A percentile compares a stretch with the other conserved stretches of the same genome.
Conservation (phyloP, 1,140 invertebrate genomes). For the Drosophila bocki region DNA sequence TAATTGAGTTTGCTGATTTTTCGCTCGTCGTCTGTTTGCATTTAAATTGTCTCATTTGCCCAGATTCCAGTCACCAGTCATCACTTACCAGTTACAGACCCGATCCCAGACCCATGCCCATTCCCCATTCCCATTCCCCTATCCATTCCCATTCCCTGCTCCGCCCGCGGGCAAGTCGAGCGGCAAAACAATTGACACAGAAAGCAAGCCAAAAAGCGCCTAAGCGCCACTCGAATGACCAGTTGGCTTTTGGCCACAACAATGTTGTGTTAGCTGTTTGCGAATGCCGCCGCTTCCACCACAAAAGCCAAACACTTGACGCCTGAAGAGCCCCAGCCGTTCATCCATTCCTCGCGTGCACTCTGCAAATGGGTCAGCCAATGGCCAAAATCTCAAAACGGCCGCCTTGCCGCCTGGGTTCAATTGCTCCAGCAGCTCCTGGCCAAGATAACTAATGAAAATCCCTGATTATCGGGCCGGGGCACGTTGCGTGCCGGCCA, state of each 20-base stretch:
- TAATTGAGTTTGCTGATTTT: constrained; percentile 68
- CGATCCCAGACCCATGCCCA: neutral
- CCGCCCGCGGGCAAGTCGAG: constrained; percentile 48
- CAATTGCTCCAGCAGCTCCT: constrained; percentile 48
- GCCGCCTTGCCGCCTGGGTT: constrained; percentile 46
- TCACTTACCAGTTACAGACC: constrained; percentile 9
- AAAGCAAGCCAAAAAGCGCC: constrained; percentile 69
- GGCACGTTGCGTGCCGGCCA: constrained; percentile 70
- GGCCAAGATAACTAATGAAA: constrained; percentile 58
- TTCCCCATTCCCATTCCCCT: neutral
- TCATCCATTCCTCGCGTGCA: constrained; percentile 69
- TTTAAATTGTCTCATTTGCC: constrained; percentile 77
- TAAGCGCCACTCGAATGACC: constrained; percentile 79
- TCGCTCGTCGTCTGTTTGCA: constrained; percentile 62
- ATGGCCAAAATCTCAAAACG: constrained; percentile 30
- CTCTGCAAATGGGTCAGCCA: constrained; percentile 72
- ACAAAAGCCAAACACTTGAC: constrained; percentile 72
- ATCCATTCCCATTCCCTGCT: constrained; percentile 4
- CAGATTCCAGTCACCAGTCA: constrained; percentile 36
- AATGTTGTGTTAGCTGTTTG: constrained; percentile 36
- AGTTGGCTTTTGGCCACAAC: constrained; percentile 37
- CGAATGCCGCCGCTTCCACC: constrained; percentile 28
- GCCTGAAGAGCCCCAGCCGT: constrained; percentile 53
- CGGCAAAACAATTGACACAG: constrained; percentile 75
- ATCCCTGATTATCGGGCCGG: constrained; percentile 63